phyloP scores from a whole-genome alignment of 2,888 invertebrate genomes.

The Ditula angustiorana region DNA sequence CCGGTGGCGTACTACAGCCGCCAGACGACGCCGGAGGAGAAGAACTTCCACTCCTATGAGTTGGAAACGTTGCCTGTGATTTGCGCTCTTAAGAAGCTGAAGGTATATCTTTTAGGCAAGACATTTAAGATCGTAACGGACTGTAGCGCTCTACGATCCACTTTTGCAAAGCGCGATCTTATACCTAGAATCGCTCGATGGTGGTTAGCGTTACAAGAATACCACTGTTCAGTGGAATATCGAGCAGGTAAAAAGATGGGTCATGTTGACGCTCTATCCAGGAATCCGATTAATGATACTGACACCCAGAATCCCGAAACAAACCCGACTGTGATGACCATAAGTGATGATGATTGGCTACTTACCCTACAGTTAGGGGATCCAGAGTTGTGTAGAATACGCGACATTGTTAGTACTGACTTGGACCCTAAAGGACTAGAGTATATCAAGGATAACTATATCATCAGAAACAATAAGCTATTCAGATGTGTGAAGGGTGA shows the following conservation, averaged over 20 bases:
- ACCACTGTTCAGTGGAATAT: conserved; percentile 18
- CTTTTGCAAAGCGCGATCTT: neutral
- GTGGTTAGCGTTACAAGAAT: conserved; percentile 7
- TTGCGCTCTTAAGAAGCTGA: conserved; percentile 31
- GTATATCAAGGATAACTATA: neutral
- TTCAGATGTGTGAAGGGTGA: neutral
- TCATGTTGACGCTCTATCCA: conserved; percentile 27
- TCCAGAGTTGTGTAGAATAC: neutral
- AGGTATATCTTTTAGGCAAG: conserved; percentile 33
- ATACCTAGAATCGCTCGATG: neutral
- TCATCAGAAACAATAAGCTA: neutral
- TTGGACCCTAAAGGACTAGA: neutral
- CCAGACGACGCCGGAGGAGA: conserved; percentile 33
- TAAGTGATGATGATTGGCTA: conserved; percentile 17
- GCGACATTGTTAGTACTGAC: neutral
- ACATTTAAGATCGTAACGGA: conserved; percentile 28
- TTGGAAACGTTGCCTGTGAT: conserved; percentile 34
- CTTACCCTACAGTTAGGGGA: neutral
- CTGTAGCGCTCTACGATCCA: neutral
- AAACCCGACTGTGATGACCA: conserved; percentile 7
- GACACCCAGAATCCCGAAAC: conserved; percentile 4
- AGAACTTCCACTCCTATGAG: conserved; percentile 39
- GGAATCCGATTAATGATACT: conserved; percentile 14
- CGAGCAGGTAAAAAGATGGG: conserved; percentile 22
- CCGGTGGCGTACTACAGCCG: conserved; percentile 37